Evolutionary conservation across 2,113 vertebrate species (phyloP), one percentile per base, ranked within the genome.

Genomic region (Epinephelus lanceolatus): DNA sequence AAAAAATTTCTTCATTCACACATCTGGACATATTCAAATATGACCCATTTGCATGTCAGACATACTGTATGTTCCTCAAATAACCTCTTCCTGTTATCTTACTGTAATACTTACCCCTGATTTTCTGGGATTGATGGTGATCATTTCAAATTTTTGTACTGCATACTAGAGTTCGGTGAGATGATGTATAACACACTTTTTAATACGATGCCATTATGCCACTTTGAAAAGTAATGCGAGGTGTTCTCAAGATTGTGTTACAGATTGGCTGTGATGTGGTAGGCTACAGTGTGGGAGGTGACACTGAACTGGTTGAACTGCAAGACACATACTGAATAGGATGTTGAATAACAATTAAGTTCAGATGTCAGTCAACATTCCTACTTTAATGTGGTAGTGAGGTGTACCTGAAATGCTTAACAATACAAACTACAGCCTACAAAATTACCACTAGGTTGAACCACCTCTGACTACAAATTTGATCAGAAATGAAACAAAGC

Each of bases 261-360:
- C 37, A 27, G 4, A 60, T 30, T 45, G 47, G n/a, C 72, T 74
- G 21, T 74, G 62, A 74, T 81, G 52, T 59, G 42, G 78, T 37
- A 37, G 33, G 6, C 33, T 84, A 37, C 15, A 23, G 15, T 63
- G 65, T 79, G 21, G 37, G 68, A n/a, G 69, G 40, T 65, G 52
- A 25, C 59, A 60, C 62, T 83, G 47, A 19, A 37, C 76, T 45
- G 27, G 57, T 68, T 69, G 33, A 65, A 60, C 40, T 71, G 55
- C 6, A 69, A 68, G 11, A 37, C 66, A 18, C 40, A 42, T 18
- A 8, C 13, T 68, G 71, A 15, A 49, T 5, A 23, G 23, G 14
- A 62, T 37, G 11, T 40, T 25, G 37, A 72, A 62, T 51, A 66
- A 83, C 53, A 51, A 21, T 60, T 52, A 40, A 66, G 13, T 37